Conservation (phyloP, 2,113 vertebrate genomes). For the Nycticryphes semicollaris region DNA sequence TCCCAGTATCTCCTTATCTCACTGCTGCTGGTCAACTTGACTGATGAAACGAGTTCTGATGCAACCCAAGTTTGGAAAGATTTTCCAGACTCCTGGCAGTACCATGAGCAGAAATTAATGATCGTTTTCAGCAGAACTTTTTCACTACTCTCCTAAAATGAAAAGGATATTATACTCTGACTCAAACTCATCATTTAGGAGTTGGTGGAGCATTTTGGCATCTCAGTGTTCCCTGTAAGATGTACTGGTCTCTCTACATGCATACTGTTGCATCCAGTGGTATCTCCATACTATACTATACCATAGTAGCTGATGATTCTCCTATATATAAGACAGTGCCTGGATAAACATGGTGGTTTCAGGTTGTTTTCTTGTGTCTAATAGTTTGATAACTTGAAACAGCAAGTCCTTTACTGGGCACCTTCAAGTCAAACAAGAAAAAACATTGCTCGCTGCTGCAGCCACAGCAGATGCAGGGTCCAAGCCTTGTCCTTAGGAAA, state of each 20-base stretch:
- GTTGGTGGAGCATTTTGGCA: neutral
- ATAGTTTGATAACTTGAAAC: neutral
- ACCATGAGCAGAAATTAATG: neutral
- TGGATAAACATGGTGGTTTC: neutral
- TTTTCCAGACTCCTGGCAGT: neutral
- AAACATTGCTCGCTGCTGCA: neutral
- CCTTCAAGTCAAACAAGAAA: neutral
- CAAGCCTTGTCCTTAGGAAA: neutral
- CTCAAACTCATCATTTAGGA: neutral
- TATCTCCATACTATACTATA: neutral
- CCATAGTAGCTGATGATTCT: neutral
- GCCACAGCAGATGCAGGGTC: neutral
- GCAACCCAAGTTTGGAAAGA: neutral
- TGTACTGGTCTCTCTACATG: neutral
- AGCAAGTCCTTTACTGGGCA: neutral
- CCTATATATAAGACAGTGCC: fast-evolving
- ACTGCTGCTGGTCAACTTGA: neutral
- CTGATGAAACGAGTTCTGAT: neutral
- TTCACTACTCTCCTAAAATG: neutral
- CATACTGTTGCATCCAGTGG: fast-evolving
- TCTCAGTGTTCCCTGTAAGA: neutral
- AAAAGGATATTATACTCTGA: neutral
- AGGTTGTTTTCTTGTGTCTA: neutral
- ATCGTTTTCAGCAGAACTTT: neutral
- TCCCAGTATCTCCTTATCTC: neutral